Percentiles rank a stretch among this genome's conserved stretches.
Evolutionary conservation across 2,888 invertebrate species (phyloP).

Genomic region (Ormyrus nitidulus): DNA sequence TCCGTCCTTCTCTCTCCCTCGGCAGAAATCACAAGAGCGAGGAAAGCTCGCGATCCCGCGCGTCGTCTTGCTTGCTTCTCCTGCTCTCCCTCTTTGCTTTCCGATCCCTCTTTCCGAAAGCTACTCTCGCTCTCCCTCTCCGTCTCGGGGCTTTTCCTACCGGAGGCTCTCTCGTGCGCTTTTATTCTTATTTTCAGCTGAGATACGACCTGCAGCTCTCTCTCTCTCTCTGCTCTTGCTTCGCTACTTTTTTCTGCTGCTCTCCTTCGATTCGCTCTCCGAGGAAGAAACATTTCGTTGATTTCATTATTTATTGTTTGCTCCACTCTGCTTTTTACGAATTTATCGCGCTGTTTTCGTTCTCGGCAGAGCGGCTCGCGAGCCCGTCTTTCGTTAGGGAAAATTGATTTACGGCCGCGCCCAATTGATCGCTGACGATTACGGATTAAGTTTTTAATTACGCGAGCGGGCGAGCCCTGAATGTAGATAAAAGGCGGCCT

Average conservation of each 20-base stretch:
- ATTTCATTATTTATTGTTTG: slow-evolving; percentile 23
- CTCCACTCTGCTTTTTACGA: neutral
- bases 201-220: slow-evolving; percentile 56
- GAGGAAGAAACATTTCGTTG: slow-evolving; percentile 8
- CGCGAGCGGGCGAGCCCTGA: slow-evolving; percentile 15
- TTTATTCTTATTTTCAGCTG: slow-evolving; percentile 59
- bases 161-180: slow-evolving; percentile 43
- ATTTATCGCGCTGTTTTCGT: neutral
- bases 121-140: slow-evolving; percentile 48
- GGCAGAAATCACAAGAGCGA: slow-evolving; percentile 47
- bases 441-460: slow-evolving; percentile 43
- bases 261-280: slow-evolving; percentile 23
- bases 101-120: slow-evolving; percentile 60
- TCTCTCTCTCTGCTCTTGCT: slow-evolving; percentile 36
- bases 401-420: neutral
- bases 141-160: slow-evolving; percentile 51
- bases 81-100: slow-evolving; percentile 55
- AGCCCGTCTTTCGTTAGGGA: too few species aligned
- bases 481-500: slow-evolving; percentile 32
- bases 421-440: slow-evolving; percentile 36
- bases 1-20: slow-evolving; percentile 60
- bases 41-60: slow-evolving; percentile 45
- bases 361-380: too few species aligned
- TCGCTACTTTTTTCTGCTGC: slow-evolving; percentile 27
- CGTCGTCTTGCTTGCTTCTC: slow-evolving; percentile 49